Evolutionary conservation across 2,888 invertebrate genomes (phyloP).

Genomic region (Drosophila diplacantha): DNA sequence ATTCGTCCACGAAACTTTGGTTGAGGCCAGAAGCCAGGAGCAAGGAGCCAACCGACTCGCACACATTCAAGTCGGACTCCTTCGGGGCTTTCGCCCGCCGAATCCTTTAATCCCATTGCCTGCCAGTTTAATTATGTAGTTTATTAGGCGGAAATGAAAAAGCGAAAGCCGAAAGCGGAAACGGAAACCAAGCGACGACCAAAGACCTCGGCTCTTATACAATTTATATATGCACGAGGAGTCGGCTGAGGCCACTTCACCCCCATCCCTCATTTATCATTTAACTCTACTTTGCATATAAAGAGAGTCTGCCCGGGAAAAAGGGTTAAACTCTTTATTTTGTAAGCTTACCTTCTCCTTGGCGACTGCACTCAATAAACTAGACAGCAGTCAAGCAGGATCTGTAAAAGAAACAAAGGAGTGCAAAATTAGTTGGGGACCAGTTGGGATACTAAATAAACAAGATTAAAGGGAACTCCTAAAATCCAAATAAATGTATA

Average conservation of each 20-base stretch:
- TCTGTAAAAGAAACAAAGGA: slow-evolving; percentile 45
- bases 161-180: slow-evolving; percentile 71
- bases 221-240: slow-evolving; percentile 23
- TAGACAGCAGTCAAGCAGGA: slow-evolving; percentile 44
- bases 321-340: slow-evolving; percentile 46
- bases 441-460: not conserved
- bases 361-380: slow-evolving; percentile 59
- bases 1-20: slow-evolving; percentile 67
- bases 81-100: slow-evolving; percentile 39
- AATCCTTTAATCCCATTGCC: slow-evolving; percentile 75
- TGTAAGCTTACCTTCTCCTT: slow-evolving; percentile 58
- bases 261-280: slow-evolving; percentile 36
- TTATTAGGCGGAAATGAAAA: slow-evolving; percentile 76
- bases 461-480: not conserved
- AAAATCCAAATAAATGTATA: not conserved
- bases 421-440: slow-evolving; percentile 35
- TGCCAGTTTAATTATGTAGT: slow-evolving; percentile 76
- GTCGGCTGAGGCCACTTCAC: slow-evolving; percentile 9
- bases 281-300: slow-evolving; percentile 65
- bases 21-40: slow-evolving; percentile 40
- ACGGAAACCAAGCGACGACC: slow-evolving; percentile 57
- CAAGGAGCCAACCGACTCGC: not conserved
- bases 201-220: slow-evolving; percentile 29
- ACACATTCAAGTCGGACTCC: slow-evolving; percentile 17
- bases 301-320: slow-evolving; percentile 20